Evolutionary conservation across 2,888 invertebrate genomes (phyloP).

Genomic region (Eristalinus aeneus): DNA sequence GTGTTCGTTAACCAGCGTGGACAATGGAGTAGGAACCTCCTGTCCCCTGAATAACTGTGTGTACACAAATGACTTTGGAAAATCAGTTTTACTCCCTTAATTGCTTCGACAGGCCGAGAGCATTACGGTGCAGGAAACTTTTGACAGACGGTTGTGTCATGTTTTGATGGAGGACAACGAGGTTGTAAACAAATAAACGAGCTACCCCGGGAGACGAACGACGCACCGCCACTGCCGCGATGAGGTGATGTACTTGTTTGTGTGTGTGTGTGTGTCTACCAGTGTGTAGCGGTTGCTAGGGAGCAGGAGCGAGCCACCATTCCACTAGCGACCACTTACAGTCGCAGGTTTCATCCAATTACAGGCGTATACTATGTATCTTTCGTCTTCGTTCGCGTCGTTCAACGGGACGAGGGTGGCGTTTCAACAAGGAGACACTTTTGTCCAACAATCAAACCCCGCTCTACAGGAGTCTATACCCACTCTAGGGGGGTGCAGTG

Average conservation of each 20-base stretch:
- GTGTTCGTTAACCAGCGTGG: neutral
- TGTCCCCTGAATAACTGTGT: conserved; percentile 37
- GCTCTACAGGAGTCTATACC: neutral
- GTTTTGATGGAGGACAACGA: conserved; percentile 70
- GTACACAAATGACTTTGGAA: conserved; percentile 69
- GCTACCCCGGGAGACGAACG: conserved; percentile 13
- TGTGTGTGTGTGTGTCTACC: neutral
- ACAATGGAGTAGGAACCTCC: conserved; percentile 31
- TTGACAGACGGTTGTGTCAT: conserved; percentile 62
- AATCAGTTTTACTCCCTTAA: conserved; percentile 69
- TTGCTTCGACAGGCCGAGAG: conserved; percentile 42
- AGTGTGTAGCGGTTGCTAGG: conserved; percentile 1
- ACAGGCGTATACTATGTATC: conserved; percentile 28
- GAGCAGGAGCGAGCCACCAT: conserved; percentile 14
- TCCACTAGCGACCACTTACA: conserved; percentile 50
- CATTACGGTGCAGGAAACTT: conserved; percentile 64
- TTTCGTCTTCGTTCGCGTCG: neutral
- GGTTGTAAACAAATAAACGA: conserved; percentile 67
- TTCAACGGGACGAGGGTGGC: conserved; percentile 30
- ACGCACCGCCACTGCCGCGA: neutral
- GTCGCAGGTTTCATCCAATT: conserved; percentile 58
- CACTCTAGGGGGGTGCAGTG: conserved; percentile 5
- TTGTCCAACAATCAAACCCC: conserved; percentile 35
- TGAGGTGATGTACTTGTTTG: too few species aligned
- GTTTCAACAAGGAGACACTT: conserved; percentile 22